phyloP scores from a whole-genome alignment of 2,113 vertebrate genomes.

The Colinus virginianus region DNA sequence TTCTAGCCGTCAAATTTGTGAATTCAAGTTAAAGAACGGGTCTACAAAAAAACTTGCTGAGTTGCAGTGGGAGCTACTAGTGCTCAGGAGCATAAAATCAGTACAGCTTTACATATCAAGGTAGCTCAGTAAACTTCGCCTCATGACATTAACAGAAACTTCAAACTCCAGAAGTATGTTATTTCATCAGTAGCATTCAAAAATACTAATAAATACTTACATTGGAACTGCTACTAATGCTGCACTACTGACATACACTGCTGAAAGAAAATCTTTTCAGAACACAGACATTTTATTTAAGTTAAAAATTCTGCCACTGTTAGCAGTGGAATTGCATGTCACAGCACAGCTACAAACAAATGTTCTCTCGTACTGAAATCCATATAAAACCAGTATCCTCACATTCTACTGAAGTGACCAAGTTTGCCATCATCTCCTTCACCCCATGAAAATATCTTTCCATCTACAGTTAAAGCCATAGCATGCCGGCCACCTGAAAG shows the following conservation, averaged over 20 bases:
- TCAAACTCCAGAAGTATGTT: neutral
- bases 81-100: neutral
- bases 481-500: slow-evolving; percentile 93
- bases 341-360: neutral
- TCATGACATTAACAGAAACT: neutral
- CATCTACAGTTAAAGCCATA: slow-evolving; percentile 96
- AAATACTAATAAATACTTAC: neutral
- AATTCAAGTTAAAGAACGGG: neutral
- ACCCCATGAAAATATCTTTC: slow-evolving; percentile 99
- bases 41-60: neutral
- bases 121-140: neutral
- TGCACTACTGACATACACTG: neutral
- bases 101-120: neutral
- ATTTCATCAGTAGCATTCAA: neutral
- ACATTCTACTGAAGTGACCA: slow-evolving; percentile 99
- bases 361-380: neutral
- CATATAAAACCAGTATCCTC: slow-evolving; percentile 41
- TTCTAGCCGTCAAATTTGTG: neutral
- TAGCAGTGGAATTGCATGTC: neutral
- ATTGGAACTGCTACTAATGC: neutral
- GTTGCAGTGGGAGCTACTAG: neutral
- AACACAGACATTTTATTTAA: neutral
- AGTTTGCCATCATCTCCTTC: slow-evolving; percentile 99
- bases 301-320: neutral
- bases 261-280: neutral